Evolutionary conservation across 1,140 invertebrate species (phyloP).

Genomic region (Bursaphelenchus mucronatus): DNA sequence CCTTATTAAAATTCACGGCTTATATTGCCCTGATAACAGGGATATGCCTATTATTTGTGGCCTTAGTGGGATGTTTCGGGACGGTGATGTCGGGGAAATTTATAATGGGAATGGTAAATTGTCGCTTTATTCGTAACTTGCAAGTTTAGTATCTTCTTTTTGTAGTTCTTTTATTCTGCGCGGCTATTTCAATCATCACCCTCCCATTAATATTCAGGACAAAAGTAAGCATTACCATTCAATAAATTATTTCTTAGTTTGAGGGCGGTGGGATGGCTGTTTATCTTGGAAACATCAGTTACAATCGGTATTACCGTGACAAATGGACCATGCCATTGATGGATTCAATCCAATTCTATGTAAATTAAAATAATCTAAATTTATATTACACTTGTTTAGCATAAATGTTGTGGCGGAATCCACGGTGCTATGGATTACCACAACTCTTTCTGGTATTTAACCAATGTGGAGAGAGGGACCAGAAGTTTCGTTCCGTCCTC

Average conservation of each 20-base stretch:
- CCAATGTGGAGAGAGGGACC: constrained; percentile 57
- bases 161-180: constrained; percentile 43
- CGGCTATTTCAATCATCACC: constrained; percentile 38
- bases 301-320: constrained; percentile 57
- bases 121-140: background rate
- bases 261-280: constrained; percentile 40
- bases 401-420: constrained; percentile 56
- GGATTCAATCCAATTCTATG: constrained; percentile 56
- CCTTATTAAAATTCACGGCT: constrained; percentile 37
- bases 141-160: constrained; percentile 41
- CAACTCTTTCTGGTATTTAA: constrained; percentile 58
- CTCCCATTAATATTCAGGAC: constrained; percentile 43
- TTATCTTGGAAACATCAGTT: constrained; percentile 53
- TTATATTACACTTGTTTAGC: constrained; percentile 39
- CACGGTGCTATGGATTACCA: constrained; percentile 50
- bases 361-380: constrained; percentile 31
- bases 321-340: constrained; percentile 51
- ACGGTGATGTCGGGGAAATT: constrained; percentile 40
- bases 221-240: constrained; percentile 41
- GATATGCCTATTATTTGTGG: constrained; percentile 28
- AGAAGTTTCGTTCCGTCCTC: constrained; percentile 52
- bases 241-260: constrained; percentile 54
- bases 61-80: constrained; percentile 38
- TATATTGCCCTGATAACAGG: constrained; percentile 34
- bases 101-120: constrained; percentile 34